These are phyloP conservation scores for Melanargia galathea DNA, from an alignment of 2,888 invertebrate genomes.

Conservation along the genomic window DNA sequence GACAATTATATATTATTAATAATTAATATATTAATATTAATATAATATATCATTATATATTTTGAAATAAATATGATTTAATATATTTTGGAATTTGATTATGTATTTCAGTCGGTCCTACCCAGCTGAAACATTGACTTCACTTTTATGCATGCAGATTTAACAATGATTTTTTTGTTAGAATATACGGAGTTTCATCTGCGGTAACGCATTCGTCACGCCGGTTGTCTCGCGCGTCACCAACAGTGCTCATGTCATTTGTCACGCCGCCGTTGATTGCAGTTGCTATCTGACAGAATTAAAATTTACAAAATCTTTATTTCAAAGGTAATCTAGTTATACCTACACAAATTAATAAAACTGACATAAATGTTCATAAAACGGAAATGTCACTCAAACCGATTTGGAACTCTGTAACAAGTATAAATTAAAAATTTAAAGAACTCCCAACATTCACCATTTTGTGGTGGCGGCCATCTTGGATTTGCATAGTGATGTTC, in stretches of 20 bases:
- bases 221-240: slow-evolving; percentile 34
- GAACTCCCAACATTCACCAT: no score
- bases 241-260: slow-evolving; percentile 38
- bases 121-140: neutral
- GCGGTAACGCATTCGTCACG: slow-evolving; percentile 36
- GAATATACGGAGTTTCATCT: slow-evolving; percentile 32
- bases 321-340: neutral
- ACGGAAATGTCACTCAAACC: no score
- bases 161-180: slow-evolving; percentile 24
- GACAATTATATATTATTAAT: no score
- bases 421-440: no score
- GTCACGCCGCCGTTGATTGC: slow-evolving; percentile 37
- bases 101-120: neutral
- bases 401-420: no score
- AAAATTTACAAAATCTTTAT: slow-evolving; percentile 20
- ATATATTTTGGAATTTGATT: no score
- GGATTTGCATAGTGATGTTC: no score
- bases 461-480: no score
- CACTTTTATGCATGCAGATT: slow-evolving; percentile 2
- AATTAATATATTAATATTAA: no score
- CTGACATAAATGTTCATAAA: no score
- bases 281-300: slow-evolving; percentile 30
- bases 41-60: neutral
- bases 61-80: no score
- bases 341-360: neutral